These are phyloP conservation scores for Pyrocephalus nanus DNA, from an alignment of 2,797 vertebrate species.

Conservation along the genomic window DNA sequence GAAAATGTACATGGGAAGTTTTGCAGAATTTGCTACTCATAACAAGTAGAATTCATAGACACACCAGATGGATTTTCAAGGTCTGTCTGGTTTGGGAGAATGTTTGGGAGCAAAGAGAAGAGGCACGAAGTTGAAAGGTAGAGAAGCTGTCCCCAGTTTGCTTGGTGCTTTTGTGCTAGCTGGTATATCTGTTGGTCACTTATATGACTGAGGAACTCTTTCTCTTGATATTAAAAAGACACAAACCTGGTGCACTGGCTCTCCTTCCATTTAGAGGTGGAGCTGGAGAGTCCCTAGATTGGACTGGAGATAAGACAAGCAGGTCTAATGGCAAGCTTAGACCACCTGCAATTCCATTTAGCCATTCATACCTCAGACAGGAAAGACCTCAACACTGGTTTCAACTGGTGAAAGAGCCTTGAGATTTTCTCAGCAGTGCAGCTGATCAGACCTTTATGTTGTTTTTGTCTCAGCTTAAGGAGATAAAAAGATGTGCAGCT, in stretches of 20 bases:
- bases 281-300: not conserved
- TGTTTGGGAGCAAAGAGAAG: not conserved
- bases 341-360: fast-evolving
- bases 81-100: not conserved
- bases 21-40: not conserved
- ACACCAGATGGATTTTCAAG: not conserved
- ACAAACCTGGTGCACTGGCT: not conserved
- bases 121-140: not conserved
- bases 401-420: not conserved
- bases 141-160: not conserved
- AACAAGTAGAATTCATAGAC: not conserved
- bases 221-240: not conserved
- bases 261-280: not conserved
- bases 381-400: not conserved
- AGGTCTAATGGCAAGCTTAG: not conserved
- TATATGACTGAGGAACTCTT: not conserved
- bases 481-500: not conserved
- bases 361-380: fast-evolving
- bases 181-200: not conserved
- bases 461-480: not conserved
- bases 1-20: not conserved
- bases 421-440: not conserved
- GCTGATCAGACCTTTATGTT: not conserved
- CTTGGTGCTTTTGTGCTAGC: not conserved
- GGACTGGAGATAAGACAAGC: not conserved